Evolutionary conservation across 53 echinoderm and acorn worm genomes (phyloP).

Genomic region (Temnopleurus reevesii): DNA sequence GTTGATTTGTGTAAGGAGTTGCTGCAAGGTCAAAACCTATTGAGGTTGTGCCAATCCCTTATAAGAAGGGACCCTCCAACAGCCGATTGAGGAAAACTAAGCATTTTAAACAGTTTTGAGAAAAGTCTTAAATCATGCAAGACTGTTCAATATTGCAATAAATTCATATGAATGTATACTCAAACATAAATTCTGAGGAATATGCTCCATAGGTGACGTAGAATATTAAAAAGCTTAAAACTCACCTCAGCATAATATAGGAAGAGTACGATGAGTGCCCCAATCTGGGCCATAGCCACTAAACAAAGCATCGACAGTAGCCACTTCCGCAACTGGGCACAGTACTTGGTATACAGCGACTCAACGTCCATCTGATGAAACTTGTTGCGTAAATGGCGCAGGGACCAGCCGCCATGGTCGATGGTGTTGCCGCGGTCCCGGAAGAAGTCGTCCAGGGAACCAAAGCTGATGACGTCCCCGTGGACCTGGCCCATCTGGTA

Average conservation of each 20-base stretch:
- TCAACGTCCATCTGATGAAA: constrained; percentile 87
- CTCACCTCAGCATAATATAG: constrained; percentile 67
- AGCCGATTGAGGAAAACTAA: too few relatives aligned
- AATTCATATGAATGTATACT: not conserved
- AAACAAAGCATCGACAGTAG: constrained; percentile 86
- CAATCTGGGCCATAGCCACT: constrained; percentile 69
- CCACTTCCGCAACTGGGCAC: constrained; percentile 79
- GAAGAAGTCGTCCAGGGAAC: constrained; percentile 83
- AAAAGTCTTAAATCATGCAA: too few relatives aligned
- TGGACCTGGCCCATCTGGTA: constrained; percentile 91
- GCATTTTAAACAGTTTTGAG: too few relatives aligned
- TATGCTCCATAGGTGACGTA: too few relatives aligned
- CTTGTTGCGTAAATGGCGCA: constrained; percentile 71
- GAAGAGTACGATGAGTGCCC: constrained; percentile 64
- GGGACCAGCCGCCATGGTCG: constrained; percentile 78
- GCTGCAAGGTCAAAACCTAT: too few relatives aligned
- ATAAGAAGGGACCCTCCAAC: too few relatives aligned
- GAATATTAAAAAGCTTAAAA: not conserved
- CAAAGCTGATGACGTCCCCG: constrained; percentile 87
- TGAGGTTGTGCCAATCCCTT: too few relatives aligned
- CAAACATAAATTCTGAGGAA: too few relatives aligned
- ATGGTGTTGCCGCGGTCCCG: constrained; percentile 76
- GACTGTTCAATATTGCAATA: not conserved
- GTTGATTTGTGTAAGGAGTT: too few relatives aligned
- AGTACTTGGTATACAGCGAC: constrained; percentile 81